Conservation (phyloP, 1,140 invertebrate species). For the Atta cephalotes region DNA sequence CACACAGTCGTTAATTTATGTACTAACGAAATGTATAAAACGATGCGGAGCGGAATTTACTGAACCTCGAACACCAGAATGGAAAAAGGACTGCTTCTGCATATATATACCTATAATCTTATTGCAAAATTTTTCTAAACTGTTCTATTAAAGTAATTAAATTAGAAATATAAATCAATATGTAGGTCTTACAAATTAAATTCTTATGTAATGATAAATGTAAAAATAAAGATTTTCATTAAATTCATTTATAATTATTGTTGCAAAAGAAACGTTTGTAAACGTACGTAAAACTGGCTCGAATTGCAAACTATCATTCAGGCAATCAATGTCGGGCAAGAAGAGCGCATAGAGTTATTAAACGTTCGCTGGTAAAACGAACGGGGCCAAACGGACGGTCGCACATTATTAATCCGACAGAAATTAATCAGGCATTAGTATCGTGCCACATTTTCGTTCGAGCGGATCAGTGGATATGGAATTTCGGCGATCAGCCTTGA, state of each 20-base stretch:
- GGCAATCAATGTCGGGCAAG: constrained; percentile 24
- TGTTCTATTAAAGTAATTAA: constrained; percentile 7
- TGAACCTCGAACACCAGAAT: constrained; percentile 39
- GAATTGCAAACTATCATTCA: background rate
- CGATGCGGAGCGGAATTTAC: constrained; percentile 44
- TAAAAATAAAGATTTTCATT: background rate
- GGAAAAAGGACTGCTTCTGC: constrained; percentile 14
- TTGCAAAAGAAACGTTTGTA: background rate
- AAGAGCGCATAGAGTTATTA: constrained; percentile 51
- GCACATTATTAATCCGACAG: constrained; percentile 64
- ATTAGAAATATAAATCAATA: background rate
- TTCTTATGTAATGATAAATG: background rate
- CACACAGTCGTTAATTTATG: constrained; percentile 71
- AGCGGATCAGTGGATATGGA: constrained; percentile 62
- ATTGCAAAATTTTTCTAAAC: background rate
- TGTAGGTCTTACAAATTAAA: background rate
- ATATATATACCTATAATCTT: constrained; percentile 20
- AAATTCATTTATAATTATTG: background rate
- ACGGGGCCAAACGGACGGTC: constrained; percentile 53
- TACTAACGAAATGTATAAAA: constrained; percentile 72
- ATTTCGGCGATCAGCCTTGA: constrained; percentile 68
- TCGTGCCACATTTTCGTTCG: constrained; percentile 63
- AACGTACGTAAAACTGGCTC: background rate
- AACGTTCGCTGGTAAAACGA: constrained; percentile 42
- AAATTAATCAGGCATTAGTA: constrained; percentile 66